phyloP scores from a whole-genome alignment of 2,113 vertebrate genomes.

The Excalfactoria chinensis region DNA sequence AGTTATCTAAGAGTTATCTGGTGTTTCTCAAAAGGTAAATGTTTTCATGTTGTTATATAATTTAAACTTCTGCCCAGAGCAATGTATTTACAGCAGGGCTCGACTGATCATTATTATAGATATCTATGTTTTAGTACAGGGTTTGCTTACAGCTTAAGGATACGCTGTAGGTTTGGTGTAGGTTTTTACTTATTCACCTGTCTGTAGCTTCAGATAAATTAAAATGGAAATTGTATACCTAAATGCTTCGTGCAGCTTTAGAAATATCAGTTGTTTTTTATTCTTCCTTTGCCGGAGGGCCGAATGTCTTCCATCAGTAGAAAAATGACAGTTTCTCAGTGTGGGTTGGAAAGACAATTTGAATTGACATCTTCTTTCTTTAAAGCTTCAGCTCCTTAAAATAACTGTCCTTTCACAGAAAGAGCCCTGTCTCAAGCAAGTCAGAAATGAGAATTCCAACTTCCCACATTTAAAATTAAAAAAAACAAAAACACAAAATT shows the following conservation, averaged over 20 bases:
- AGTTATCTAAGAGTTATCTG: background rate
- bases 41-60: background rate
- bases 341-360: background rate
- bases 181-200: background rate
- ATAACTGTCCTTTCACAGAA: background rate
- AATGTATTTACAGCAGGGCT: background rate
- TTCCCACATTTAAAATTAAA: background rate
- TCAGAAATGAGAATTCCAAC: background rate
- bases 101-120: background rate
- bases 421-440: background rate
- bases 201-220: background rate
- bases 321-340: background rate
- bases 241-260: background rate
- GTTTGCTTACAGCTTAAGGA: background rate
- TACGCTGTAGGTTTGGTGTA: background rate
- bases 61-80: background rate
- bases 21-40: background rate
- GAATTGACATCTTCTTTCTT: background rate
- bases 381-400: background rate
- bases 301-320: background rate
- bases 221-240: background rate
- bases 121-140: background rate
- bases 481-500: background rate
- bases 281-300: background rate
- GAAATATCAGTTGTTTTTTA: background rate